Conservation (phyloP, 2,888 invertebrate genomes). For the Sclerodermus sp. region DNA sequence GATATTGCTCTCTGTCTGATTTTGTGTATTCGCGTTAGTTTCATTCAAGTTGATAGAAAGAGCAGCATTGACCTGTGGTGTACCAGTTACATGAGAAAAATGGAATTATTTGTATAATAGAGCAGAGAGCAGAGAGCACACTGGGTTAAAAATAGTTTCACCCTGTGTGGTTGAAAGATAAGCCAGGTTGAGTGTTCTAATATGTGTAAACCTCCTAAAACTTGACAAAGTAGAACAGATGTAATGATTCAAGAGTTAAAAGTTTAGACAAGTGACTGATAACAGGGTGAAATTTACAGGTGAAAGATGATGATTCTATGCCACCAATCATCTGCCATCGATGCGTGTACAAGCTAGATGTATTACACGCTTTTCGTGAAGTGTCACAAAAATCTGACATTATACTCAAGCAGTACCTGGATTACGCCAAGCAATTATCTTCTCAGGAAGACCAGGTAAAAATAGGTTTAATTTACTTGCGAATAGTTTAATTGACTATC, state of each 20-base stretch:
- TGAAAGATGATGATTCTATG: slow-evolving; percentile 74
- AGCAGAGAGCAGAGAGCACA: too few relatives aligned
- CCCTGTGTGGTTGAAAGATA: slow-evolving; percentile 23
- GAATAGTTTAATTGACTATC: too few relatives aligned
- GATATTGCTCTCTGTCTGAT: too few relatives aligned
- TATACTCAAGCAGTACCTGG: slow-evolving; percentile 74
- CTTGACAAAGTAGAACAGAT: too few relatives aligned
- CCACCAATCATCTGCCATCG: slow-evolving; percentile 77
- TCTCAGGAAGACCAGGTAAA: slow-evolving; percentile 68
- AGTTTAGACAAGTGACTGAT: neutral
- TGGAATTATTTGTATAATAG: too few relatives aligned
- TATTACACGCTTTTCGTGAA: slow-evolving; percentile 76
- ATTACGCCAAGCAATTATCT: slow-evolving; percentile 68
- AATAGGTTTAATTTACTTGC: too few relatives aligned
- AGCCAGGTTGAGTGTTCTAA: slow-evolving; percentile 14
- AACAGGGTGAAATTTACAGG: slow-evolving; percentile 57
- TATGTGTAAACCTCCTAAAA: neutral
- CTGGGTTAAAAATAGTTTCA: slow-evolving; percentile 18
- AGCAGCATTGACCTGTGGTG: too few relatives aligned
- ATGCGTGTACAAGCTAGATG: slow-evolving; percentile 76
- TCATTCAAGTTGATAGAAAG: too few relatives aligned
- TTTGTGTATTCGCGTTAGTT: too few relatives aligned
- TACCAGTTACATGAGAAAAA: too few relatives aligned
- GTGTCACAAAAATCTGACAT: slow-evolving; percentile 75
- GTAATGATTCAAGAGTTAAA: too few relatives aligned